Base-by-base conservation (phyloP, 2,888 invertebrate genomes). In the Epistrophella euchroma region DNA sequence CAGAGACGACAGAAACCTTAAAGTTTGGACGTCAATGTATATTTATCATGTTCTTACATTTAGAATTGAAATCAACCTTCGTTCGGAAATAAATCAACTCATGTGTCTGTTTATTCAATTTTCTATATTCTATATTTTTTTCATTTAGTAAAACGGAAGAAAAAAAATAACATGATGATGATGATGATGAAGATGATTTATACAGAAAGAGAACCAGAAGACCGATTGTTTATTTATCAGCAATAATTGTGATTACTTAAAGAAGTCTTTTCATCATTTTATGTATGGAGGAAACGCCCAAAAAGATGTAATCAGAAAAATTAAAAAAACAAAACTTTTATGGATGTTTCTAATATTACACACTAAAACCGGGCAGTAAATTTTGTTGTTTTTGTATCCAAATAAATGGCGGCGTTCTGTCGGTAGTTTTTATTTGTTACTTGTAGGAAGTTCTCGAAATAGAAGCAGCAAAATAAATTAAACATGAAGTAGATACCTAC, bases 191-290 rank as follows among this genome's bases (percentile, higher is more conserved):
- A 3, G 64, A 56, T 56, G 79, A 58, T 28, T 35, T 79, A 40
- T 28, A 58, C 66, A 58, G n/a, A 66, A 45, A 3, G 35, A 43
- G 10, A 66, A 64, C 32, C 37, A 17, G 28, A 19, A 64, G 56
- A 73, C 17, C 50, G 13, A 45, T 73, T 66, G 62, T 64, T 79
- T 79, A 58, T 66, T 79, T 79, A 50, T 66, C 56, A 72, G 58
- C 37, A 73, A 64, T 64, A 43, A 73, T 64, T 66, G 10, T 47
- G 73, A 66, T 73, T 66, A 47, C 64, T 73, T 40, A 37, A 35
- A 66, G 66, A 58, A 40, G 47, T 66, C 43, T 66, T 73, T 64
- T 64, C 62, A 64, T 64, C 62, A 64, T 45, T 64, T 64, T 28
- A 45, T 45, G 43, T 28, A 25, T 40, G 25, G 25, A 28, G n/a